Evolutionary conservation across 2,888 invertebrate species (phyloP).

Genomic region (Ophion slaviceki): DNA sequence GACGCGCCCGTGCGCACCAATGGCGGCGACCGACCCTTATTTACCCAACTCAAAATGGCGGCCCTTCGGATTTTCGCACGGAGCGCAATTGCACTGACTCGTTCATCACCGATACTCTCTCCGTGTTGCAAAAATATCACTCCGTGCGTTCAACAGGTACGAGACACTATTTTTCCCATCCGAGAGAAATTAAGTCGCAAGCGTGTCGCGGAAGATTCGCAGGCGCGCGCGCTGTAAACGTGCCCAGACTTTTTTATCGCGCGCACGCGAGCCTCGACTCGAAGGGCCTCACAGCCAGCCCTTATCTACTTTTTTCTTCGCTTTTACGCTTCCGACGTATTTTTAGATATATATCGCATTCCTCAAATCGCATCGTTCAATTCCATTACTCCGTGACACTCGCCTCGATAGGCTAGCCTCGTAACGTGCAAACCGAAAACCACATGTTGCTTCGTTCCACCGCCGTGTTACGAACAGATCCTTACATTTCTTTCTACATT

Average conservation of each 20-base stretch:
- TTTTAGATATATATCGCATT: constrained; percentile 35
- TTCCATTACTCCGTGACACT: not conserved
- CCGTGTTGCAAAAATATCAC: constrained; percentile 43
- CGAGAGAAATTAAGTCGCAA: not conserved
- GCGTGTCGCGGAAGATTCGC: not conserved
- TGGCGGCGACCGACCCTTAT: constrained; percentile 81
- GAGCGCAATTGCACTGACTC: constrained; percentile 66
- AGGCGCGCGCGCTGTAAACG: not conserved
- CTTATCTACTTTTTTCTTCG: constrained; percentile 63
- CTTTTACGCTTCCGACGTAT: constrained; percentile 37
- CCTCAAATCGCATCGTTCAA: not conserved
- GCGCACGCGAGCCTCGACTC: not conserved
- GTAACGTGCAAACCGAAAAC: constrained; percentile 18
- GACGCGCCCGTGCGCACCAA: constrained; percentile 82
- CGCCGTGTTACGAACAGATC: not conserved
- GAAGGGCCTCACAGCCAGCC: constrained; percentile 69
- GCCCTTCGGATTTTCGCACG: constrained; percentile 79
- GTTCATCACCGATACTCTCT: constrained; percentile 34
- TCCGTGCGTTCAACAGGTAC: constrained; percentile 69
- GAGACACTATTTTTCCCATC: constrained; percentile 8
- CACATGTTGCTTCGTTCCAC: constrained; percentile 55
- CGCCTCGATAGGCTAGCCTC: not conserved
- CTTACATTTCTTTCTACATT: not conserved
- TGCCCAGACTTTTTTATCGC: not conserved
- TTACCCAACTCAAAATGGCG: constrained; percentile 80